phyloP scores from a whole-genome alignment of 2,888 invertebrate species.

The Entomobrya proxima region DNA sequence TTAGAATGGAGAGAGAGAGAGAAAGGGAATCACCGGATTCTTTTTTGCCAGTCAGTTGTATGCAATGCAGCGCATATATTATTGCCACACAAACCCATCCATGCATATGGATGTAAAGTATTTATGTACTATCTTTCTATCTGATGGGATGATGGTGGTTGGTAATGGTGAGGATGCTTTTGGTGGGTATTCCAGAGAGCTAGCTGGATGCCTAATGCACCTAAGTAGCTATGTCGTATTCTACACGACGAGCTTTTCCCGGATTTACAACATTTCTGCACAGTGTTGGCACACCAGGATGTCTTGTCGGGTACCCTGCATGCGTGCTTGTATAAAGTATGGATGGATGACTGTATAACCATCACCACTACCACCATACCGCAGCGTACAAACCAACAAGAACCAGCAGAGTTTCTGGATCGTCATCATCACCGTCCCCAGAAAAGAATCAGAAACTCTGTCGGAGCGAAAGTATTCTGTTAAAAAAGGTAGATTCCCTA shows the following conservation, averaged over 20 bases:
- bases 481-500: not conserved
- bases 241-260: slow-evolving; percentile 49
- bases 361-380: not conserved
- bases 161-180: no score
- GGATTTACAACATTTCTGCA: slow-evolving; percentile 64
- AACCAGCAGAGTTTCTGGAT: no score
- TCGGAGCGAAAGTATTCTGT: not conserved
- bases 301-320: slow-evolving; percentile 42
- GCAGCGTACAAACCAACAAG: not conserved
- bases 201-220: slow-evolving; percentile 11
- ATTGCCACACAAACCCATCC: slow-evolving; percentile 23
- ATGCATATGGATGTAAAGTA: slow-evolving; percentile 34
- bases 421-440: not conserved
- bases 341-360: not conserved
- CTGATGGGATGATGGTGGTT: not conserved
- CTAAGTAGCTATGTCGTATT: slow-evolving; percentile 55
- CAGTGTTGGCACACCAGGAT: slow-evolving; percentile 64
- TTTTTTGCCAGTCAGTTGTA: slow-evolving; percentile 38
- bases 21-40: slow-evolving; percentile 9
- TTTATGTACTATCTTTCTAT: slow-evolving; percentile 7
- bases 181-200: not conserved
- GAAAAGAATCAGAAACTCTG: slow-evolving; percentile 4
- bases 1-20: not conserved
- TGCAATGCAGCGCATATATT: slow-evolving; percentile 43
- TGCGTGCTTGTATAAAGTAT: slow-evolving; percentile 29